Base-by-base conservation (phyloP, 2,888 invertebrate genomes). In the Gymnocheta viridis region DNA sequence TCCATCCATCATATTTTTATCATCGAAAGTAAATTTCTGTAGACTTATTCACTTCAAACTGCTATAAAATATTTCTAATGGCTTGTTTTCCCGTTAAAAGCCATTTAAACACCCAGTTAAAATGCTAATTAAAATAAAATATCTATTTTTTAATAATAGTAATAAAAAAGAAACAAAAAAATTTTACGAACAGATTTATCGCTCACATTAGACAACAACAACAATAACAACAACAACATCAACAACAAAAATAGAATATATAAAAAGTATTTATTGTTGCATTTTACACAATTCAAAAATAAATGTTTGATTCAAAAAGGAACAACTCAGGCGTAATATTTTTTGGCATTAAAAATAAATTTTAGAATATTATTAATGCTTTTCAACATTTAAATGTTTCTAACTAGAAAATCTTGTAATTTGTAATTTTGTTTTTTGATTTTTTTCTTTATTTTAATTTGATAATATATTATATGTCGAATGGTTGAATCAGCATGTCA, bases 321-420 rank as follows among this genome's bases (percentile, higher is more conserved):
- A 47, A 51, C 66, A 70, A 80, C 14, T 83, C 76, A 76, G 58
- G 80, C 80, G 80, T 76, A 83, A 72, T 76, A 72, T 35, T 70
- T 83, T 66, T 80, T 83, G 83, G 83, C 83, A 80, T 66, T 60
- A 54, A 58, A 49, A 54, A 10, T 14, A 29, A 58, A 66, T 58
- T 32, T 67, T 32, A 56, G 51, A 62, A n/a, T 1, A 17, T 62
- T 54, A 70, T 54, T 70, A 54, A 72, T 35, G 27, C 35, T 22
- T 60, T 80, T 51, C 19, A 67, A 51, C 58, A 74, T 35, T 80
- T 67, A 29, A 67, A 67, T 35, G 4, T 44, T 60, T 38, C 19
- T 44, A 66, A 64, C 24, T 4, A 58, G 47, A 77, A 67, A 38
- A 22, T 44, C 54, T 7, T n/a, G 41, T n/a, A 74, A 66, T 35